Conservation (phyloP, 2,888 invertebrate species). For the Dendrolimus pini region DNA sequence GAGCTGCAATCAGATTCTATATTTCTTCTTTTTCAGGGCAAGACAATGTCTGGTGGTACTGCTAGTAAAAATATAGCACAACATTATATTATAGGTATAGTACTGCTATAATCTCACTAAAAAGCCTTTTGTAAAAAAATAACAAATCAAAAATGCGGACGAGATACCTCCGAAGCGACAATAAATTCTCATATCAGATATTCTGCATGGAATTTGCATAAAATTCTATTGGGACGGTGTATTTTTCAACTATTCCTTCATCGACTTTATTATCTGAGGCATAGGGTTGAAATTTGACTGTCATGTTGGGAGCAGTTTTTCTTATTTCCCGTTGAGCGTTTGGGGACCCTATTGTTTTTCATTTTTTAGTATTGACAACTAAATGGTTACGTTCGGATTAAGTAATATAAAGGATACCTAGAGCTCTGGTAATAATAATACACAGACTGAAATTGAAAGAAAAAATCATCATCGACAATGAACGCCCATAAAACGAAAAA, state of each 20-base stretch:
- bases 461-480: no score
- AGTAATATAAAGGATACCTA: neutral
- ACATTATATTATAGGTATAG: no score
- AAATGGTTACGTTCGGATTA: neutral
- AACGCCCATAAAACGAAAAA: no score
- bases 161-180: conserved; percentile 22
- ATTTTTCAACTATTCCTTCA: neutral
- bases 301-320: no score
- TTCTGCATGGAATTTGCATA: conserved; percentile 54
- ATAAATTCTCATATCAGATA: conserved; percentile 46
- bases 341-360: neutral
- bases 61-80: no score
- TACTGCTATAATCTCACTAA: neutral
- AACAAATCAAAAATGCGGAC: conserved; percentile 17
- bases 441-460: no score
- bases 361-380: neutral
- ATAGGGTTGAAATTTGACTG: neutral
- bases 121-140: conserved; percentile 8
- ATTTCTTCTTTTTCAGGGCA: no score
- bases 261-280: neutral
- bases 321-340: no score
- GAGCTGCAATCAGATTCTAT: no score
- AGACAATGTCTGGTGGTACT: no score
- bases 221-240: conserved; percentile 20
- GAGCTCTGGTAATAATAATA: no score